Evolutionary conservation across 2,113 vertebrate genomes (phyloP), one percentile per base, ranked within the genome.

Genomic region (Bos indicus): DNA sequence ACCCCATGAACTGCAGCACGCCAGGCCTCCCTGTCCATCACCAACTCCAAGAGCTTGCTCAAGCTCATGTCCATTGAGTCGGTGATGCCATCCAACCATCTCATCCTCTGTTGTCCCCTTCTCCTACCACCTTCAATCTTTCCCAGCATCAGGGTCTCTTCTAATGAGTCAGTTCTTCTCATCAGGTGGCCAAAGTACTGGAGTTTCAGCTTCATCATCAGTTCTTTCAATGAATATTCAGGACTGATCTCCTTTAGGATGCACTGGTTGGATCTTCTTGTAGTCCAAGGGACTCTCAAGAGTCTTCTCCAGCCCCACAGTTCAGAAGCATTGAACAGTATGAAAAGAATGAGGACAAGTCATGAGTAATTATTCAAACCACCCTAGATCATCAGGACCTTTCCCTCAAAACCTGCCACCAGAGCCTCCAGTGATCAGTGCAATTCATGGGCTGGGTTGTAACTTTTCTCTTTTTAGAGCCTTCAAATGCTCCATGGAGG

Each of bases 41-140:
- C 62, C 33, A 67, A 19, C 64, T 23, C 17, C n/a, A 1, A 0
- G 4, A 71, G 64, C 2, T 10, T 11, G 2, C 17, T 71, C n/a
- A 71, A 11, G 2, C 64, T 71, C 64, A 11, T 2, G 4, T 36
- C 17, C 17, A 11, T 36, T 0, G 2, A 21, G 19, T 71, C 4
- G 0, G 64, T 71, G 64, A 36, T 71, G 1, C 64, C 64, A 2
- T 71, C 33, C 17, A 71, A 5, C 64, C 17, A 5, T 36, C 64
- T 36, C 64, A 71, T 71, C 64, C 64, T 67, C 64, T 71, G n/a
- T 11, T 0, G 2, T 36, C 64, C n/a, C 64, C 64, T 71, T 71
- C 9, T 36, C 33, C 64, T n/a, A 17, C 64, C 8, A 2, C 64
- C 64, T 67, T 67, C 64, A 67, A 19, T 67, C n/a, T 36, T 71